A percentile compares a stretch with the other conserved stretches of the same genome.
Conservation (phyloP, 1,140 invertebrate species). For the Anoplophora glabripennis region DNA sequence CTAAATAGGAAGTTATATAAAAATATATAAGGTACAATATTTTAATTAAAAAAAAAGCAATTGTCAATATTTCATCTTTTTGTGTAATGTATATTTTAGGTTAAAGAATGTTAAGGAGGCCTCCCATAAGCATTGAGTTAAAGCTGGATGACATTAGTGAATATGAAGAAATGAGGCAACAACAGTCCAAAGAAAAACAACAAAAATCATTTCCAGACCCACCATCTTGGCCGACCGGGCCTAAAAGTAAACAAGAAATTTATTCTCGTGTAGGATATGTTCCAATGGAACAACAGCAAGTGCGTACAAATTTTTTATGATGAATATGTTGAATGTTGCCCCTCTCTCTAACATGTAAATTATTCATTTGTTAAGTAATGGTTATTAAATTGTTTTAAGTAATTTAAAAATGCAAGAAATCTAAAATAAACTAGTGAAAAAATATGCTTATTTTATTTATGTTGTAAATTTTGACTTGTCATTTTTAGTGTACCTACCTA, state of each 20-base stretch:
- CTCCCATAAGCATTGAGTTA: slow-evolving; percentile 71
- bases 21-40: background rate
- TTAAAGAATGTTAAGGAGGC: slow-evolving; percentile 68
- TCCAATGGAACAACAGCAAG: slow-evolving; percentile 4
- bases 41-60: background rate
- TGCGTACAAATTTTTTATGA: slow-evolving; percentile 9
- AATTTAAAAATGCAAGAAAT: no score
- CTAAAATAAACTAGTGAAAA: no score
- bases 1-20: no score
- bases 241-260: slow-evolving; percentile 59
- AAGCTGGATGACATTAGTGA: slow-evolving; percentile 75
- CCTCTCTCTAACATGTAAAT: no score
- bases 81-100: no score
- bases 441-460: no score
- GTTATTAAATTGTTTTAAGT: no score
- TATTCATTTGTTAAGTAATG: no score
- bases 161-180: slow-evolving; percentile 59
- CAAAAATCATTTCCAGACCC: slow-evolving; percentile 50
- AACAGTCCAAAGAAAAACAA: slow-evolving; percentile 54
- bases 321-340: background rate
- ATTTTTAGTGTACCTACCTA: no score
- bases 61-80: background rate
- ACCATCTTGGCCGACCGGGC: slow-evolving; percentile 48
- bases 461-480: no score
- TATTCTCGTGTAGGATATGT: slow-evolving; percentile 67